Evolutionary conservation across 1,140 invertebrate species (phyloP), one percentile per base, ranked within the genome.

Genomic region (Zaprionus davidi): DNA sequence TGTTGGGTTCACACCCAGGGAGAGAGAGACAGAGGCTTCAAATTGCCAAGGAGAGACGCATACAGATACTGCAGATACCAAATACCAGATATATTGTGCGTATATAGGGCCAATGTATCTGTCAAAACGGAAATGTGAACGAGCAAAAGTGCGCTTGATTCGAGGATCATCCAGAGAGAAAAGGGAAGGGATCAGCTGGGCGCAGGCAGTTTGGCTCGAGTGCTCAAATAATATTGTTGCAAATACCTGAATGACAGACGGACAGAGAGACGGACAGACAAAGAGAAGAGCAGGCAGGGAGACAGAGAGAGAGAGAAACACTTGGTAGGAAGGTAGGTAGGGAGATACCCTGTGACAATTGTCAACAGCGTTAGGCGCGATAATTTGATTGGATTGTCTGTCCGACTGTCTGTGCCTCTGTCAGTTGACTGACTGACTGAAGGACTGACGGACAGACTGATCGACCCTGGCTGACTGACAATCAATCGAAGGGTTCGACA

Each of bases 321-420:
- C 31, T 62, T 66, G 81, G 62, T 68, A 81, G 60, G 22, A 34
- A 24, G 41, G 5, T 44, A 65, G 22, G 69, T 55, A 81, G 56
- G 15, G 4, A 53, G 76, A 49, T 53, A 69, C 68, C 36, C 67
- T 67, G n/a, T 38, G 65, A 76, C 83, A 77, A 86, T 86, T 90
- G 86, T 90, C 85, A 90, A 79, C 72, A 82, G 67, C 49, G 68
- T 82, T 67, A 91, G 90, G 90, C 90, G 90, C 90, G 90, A 91
- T 91, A 91, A 91, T 91, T 91, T 91, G 90, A 91, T 91, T 91
- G 90, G 90, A 91, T 91, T 91, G 90, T 91, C 90, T 90, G 68
- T 90, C 79, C 56, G 69, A 36, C 34, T 49, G 53, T 58, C 57
- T 22, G 5, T 46, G 49, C 49, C 26, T 53, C 31, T 88, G 84